These are phyloP conservation scores for Pagetopsis macropterus DNA, from an alignment of 2,797 vertebrate genomes.

Conservation along the genomic window DNA sequence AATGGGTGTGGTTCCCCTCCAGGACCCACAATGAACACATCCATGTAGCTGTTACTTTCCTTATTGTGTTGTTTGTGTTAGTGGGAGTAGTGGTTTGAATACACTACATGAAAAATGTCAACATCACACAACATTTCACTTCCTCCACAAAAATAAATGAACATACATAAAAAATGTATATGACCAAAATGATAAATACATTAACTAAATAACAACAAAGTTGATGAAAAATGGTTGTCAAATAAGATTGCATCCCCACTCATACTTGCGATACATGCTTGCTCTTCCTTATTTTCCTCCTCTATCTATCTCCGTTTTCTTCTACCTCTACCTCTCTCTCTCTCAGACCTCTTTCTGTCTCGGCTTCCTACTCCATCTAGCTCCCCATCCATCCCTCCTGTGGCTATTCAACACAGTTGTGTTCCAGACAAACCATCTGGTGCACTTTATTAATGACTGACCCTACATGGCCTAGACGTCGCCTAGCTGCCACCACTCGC, in stretches of 20 bases:
- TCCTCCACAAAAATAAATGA: too few species aligned
- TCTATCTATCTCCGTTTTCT: slow-evolving; percentile 36
- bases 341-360: slow-evolving; percentile 46
- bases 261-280: too few species aligned
- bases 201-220: too few species aligned
- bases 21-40: neutral
- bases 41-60: slow-evolving; percentile 24
- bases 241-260: too few species aligned
- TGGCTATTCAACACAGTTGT: slow-evolving; percentile 79
- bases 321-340: slow-evolving; percentile 1
- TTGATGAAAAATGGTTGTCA: too few species aligned
- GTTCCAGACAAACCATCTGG: slow-evolving; percentile 83
- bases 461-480: slow-evolving; percentile 74
- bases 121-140: too few species aligned
- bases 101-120: too few species aligned
- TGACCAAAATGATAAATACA: too few species aligned
- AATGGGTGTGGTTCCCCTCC: neutral
- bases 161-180: too few species aligned
- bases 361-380: slow-evolving; percentile 53
- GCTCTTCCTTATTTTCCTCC: neutral
- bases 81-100: too few species aligned
- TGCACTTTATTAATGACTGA: slow-evolving; percentile 83
- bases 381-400: slow-evolving; percentile 73
- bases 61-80: slow-evolving; percentile 3
- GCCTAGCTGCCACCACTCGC: slow-evolving; percentile 68